Conservation (phyloP, 2,113 vertebrate genomes). For the Casuarius casuarius region DNA sequence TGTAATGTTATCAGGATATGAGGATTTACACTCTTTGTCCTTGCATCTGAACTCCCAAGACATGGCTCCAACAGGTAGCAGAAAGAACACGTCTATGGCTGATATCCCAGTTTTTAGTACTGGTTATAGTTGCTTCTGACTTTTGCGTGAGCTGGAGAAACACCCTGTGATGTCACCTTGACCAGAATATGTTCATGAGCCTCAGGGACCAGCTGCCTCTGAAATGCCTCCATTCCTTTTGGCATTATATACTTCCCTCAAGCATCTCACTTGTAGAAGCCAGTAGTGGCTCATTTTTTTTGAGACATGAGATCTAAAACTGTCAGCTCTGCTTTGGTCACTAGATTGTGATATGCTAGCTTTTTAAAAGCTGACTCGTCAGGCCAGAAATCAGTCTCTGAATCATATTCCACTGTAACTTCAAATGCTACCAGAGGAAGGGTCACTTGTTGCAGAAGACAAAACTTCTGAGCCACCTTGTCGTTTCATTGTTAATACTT, state of each 20-base stretch:
- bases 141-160: neutral
- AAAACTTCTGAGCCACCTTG: neutral
- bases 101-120: neutral
- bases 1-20: neutral
- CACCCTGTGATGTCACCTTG: fast-evolving
- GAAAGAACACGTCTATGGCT: neutral
- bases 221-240: neutral
- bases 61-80: neutral
- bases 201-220: neutral
- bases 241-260: neutral
- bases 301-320: neutral
- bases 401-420: neutral
- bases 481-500: neutral
- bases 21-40: neutral
- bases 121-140: neutral
- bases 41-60: neutral
- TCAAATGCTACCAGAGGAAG: neutral
- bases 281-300: neutral
- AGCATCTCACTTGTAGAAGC: neutral
- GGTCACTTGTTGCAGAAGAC: neutral
- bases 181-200: neutral
- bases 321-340: neutral
- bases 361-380: neutral
- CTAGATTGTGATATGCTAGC: neutral
- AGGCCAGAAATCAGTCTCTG: too few relatives aligned